Evolutionary conservation across 2,888 invertebrate genomes (phyloP).

Genomic region (Melanophora roralis): DNA sequence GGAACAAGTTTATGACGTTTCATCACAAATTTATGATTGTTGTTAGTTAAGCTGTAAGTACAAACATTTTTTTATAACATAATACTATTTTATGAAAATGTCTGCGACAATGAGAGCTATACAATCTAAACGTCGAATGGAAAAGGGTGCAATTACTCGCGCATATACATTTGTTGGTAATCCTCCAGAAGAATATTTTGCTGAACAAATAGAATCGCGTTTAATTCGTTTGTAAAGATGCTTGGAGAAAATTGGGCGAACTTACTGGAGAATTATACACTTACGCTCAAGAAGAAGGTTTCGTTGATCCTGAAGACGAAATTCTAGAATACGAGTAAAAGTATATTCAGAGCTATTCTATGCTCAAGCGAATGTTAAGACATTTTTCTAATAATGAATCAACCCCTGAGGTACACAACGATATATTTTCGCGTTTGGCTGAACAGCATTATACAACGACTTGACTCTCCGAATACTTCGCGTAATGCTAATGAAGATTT

Average conservation of each 20-base stretch:
- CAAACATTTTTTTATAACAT: not conserved
- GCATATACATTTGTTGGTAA: not conserved
- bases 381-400: not conserved
- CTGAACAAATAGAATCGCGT: not conserved
- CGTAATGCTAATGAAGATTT: conserved; percentile 9
- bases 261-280: not conserved
- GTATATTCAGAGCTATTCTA: not conserved
- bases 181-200: not conserved
- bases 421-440: conserved; percentile 9
- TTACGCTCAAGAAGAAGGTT: not conserved
- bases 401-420: not conserved
- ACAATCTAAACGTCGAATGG: not conserved
- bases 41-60: not conserved
- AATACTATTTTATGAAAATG: not conserved
- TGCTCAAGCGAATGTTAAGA: not conserved
- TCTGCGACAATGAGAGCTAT: not conserved
- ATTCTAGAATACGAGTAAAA: not conserved
- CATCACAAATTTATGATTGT: too few relatives aligned
- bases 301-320: conserved; percentile 1
- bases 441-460: conserved; percentile 1
- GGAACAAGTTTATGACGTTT: too few relatives aligned
- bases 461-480: not conserved
- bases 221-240: not conserved
- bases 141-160: conserved; percentile 2
- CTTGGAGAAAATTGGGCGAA: not conserved